These are phyloP conservation scores for Colletes collaris DNA, from an alignment of 2,888 invertebrate genomes.

Conservation along the genomic window DNA sequence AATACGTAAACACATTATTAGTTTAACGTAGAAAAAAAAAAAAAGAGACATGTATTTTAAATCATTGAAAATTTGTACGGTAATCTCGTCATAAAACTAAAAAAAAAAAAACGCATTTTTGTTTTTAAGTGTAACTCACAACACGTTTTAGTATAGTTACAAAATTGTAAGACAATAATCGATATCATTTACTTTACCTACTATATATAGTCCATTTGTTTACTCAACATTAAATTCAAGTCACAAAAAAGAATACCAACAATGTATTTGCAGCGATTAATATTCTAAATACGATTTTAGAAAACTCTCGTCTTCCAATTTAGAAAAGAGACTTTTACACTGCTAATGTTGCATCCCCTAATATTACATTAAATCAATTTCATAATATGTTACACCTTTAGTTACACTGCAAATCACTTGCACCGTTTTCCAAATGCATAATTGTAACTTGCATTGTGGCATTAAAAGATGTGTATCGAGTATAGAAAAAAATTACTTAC, in stretches of 20 bases:
- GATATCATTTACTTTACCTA: constrained; percentile 54
- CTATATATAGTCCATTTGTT: constrained; percentile 54
- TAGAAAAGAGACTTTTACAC: constrained; percentile 45
- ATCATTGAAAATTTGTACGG: constrained; percentile 18
- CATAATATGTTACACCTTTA: constrained; percentile 55
- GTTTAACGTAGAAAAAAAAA: constrained; percentile 40
- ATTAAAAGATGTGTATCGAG: constrained; percentile 58
- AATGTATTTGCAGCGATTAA: constrained; percentile 43
- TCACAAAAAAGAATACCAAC: constrained; percentile 61
- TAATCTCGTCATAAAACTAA: constrained; percentile 43
- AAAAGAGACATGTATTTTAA: constrained; percentile 27
- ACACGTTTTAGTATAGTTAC: constrained; percentile 43
- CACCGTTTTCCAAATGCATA: constrained; percentile 48
- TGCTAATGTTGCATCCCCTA: constrained; percentile 47
- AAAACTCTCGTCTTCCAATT: constrained; percentile 38
- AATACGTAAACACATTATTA: constrained; percentile 36
- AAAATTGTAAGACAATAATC: constrained; percentile 50
- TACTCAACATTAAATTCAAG: constrained; percentile 62
- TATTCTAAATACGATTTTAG: constrained; percentile 49
- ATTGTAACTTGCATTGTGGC: constrained; percentile 54
- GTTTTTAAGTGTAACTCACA: constrained; percentile 44
- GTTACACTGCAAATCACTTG: constrained; percentile 56
- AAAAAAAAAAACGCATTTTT: constrained; percentile 24
- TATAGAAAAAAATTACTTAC: constrained; percentile 76
- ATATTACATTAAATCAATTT: constrained; percentile 61